Evolutionary conservation across 2,113 vertebrate genomes (phyloP).

Genomic region (Gnathonemus echidnorhynchus): DNA sequence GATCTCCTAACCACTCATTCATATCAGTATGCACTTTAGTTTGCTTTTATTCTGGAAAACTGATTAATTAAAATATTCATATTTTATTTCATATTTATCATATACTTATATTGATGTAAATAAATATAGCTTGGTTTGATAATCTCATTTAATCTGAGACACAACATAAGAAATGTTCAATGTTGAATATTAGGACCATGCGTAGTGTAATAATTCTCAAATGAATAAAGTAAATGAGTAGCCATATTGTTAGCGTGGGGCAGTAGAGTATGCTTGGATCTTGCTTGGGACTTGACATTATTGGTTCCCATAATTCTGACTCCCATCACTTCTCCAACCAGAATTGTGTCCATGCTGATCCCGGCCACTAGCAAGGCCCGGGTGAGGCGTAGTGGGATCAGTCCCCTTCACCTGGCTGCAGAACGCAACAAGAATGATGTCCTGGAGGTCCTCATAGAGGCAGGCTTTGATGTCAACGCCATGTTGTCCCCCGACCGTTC

Average conservation of each 20-base stretch:
- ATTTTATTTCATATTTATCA: neutral
- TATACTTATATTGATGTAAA: neutral
- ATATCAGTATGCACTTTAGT: neutral
- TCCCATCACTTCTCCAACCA: constrained; percentile 39
- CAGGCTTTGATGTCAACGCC: constrained; percentile 80
- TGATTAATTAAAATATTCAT: neutral
- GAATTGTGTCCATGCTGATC: constrained; percentile 80
- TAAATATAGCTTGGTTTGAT: neutral
- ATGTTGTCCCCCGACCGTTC: constrained; percentile 69
- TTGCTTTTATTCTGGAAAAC: neutral
- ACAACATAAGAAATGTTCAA: neutral
- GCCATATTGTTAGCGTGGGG: neutral
- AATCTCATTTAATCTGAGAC: neutral
- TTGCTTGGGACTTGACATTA: neutral
- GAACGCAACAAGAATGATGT: constrained; percentile 74
- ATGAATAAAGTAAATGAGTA: neutral
- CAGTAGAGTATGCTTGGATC: neutral
- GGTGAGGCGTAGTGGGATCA: constrained; percentile 76
- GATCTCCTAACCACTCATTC: neutral
- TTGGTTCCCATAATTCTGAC: neutral
- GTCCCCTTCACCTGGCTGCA: constrained; percentile 82
- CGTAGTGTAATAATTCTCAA: neutral
- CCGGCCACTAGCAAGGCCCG: constrained; percentile 71
- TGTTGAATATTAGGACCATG: neutral
- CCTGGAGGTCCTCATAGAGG: constrained; percentile 70